These are phyloP conservation scores for Platyscapa corneri DNA, from an alignment of 1,140 invertebrate species.

Conservation along the genomic window DNA sequence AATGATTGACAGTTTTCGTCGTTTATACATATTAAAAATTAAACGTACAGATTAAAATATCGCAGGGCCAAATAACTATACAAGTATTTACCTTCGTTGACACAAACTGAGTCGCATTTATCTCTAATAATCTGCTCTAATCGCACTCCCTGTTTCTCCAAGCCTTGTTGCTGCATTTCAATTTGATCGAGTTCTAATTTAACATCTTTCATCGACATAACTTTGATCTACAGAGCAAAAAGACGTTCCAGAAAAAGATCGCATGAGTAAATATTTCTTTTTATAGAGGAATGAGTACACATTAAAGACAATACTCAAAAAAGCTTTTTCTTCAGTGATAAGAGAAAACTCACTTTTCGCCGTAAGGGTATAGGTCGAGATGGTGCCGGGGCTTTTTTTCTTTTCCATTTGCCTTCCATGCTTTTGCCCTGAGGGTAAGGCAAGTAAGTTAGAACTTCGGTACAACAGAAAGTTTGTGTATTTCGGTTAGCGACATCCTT, in stretches of 20 bases:
- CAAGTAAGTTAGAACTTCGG: conserved; percentile 54
- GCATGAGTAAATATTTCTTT: neutral
- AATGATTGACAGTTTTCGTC: conserved; percentile 29
- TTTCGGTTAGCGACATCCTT: conserved; percentile 78
- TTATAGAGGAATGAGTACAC: neutral
- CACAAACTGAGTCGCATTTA: conserved; percentile 79
- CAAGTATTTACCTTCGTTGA: conserved; percentile 55
- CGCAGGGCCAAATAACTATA: neutral
- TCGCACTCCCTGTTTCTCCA: conserved; percentile 90
- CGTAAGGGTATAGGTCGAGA: conserved; percentile 82
- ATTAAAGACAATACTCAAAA: conserved; percentile 16
- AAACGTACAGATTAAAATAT: conserved; percentile 20
- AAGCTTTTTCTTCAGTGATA: conserved; percentile 49
- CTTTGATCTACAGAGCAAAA: conserved; percentile 76
- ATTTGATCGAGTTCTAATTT: conserved; percentile 85
- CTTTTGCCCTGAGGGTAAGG: conserved; percentile 75
- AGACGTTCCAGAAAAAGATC: neutral
- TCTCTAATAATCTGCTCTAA: conserved; percentile 90
- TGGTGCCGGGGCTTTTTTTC: conserved; percentile 87
- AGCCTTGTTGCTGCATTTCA: conserved; percentile 90
- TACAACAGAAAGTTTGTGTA: conserved; percentile 69
- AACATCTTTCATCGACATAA: conserved; percentile 83
- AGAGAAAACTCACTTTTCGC: conserved; percentile 73
- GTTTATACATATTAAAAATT: conserved; percentile 15
- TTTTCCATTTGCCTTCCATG: conserved; percentile 81